Percentiles rank a stretch among this genome's conserved stretches.
These are phyloP conservation scores for Notodonta ziczac DNA, from an alignment of 2,888 invertebrate genomes.

Conservation along the genomic window DNA sequence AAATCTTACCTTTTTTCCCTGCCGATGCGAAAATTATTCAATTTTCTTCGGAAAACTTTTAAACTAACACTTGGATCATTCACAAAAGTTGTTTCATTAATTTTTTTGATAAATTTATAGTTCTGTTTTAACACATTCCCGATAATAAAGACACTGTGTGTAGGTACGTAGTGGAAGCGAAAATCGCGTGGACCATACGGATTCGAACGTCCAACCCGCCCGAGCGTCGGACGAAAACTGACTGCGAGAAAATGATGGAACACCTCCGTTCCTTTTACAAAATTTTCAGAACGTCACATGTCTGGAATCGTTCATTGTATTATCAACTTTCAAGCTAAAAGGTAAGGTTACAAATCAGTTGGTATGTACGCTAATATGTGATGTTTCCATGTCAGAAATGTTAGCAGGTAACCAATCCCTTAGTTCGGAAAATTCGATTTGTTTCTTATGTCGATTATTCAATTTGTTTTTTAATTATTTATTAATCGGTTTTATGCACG, in stretches of 20 bases:
- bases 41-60: conserved; percentile 12
- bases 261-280: conserved; percentile 51
- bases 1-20: conserved; percentile 35
- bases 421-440: conserved; percentile 45
- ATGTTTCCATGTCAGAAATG: conserved; percentile 44
- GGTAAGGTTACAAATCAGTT: conserved; percentile 8
- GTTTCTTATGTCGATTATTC: conserved; percentile 51
- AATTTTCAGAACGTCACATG: conserved; percentile 51
- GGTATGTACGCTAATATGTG: conserved; percentile 11
- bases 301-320: conserved; percentile 11
- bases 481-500: conserved; percentile 32
- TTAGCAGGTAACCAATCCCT: conserved; percentile 57
- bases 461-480: conserved; percentile 53
- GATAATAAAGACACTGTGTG: conserved; percentile 19
- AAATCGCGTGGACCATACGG: conserved; percentile 15
- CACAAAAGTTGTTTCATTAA: conserved; percentile 18
- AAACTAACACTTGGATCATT: conserved; percentile 25
- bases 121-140: conserved; percentile 24
- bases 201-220: conserved; percentile 41
- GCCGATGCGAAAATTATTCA: conserved; percentile 14
- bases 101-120: conserved; percentile 4
- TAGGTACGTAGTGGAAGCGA: conserved; percentile 25
- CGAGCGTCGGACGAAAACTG: conserved; percentile 53
- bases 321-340: neutral
- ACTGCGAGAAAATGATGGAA: conserved; percentile 61